These are phyloP conservation scores for Aporophyla lueneburgensis DNA, from an alignment of 2,888 invertebrate species.

Conservation along the genomic window DNA sequence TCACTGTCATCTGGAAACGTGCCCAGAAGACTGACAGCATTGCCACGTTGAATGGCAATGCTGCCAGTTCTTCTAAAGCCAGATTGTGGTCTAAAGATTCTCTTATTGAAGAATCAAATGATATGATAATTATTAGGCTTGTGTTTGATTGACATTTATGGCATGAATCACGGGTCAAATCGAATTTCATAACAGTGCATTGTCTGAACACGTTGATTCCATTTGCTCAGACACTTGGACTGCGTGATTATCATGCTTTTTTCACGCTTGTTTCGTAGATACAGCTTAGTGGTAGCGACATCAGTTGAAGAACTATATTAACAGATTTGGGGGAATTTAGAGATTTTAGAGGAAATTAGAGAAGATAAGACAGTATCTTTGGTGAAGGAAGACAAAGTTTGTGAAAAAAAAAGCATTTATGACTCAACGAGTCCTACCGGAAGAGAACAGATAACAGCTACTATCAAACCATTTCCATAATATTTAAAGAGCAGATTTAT, in stretches of 20 bases:
- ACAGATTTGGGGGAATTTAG: no score
- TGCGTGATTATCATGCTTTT: slow-evolving; percentile 38
- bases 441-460: not conserved
- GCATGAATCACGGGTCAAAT: slow-evolving; percentile 17
- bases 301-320: not conserved
- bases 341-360: not conserved
- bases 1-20: no score
- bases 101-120: no score
- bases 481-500: slow-evolving; percentile 35
- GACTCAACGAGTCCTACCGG: not conserved
- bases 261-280: slow-evolving; percentile 4
- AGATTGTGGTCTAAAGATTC: slow-evolving; percentile 7
- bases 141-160: slow-evolving; percentile 12
- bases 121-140: no score
- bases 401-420: not conserved
- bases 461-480: not conserved
- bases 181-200: slow-evolving; percentile 29
- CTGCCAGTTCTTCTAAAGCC: no score
- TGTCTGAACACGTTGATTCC: slow-evolving; percentile 36
- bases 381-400: not conserved
- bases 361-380: no score
- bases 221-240: slow-evolving; percentile 25
- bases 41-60: no score
- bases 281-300: not conserved
- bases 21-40: no score